Percentiles rank a stretch among this genome's conserved stretches.
Evolutionary conservation across 2,888 invertebrate species (phyloP).

Genomic region (Drosophila anomalata): DNA sequence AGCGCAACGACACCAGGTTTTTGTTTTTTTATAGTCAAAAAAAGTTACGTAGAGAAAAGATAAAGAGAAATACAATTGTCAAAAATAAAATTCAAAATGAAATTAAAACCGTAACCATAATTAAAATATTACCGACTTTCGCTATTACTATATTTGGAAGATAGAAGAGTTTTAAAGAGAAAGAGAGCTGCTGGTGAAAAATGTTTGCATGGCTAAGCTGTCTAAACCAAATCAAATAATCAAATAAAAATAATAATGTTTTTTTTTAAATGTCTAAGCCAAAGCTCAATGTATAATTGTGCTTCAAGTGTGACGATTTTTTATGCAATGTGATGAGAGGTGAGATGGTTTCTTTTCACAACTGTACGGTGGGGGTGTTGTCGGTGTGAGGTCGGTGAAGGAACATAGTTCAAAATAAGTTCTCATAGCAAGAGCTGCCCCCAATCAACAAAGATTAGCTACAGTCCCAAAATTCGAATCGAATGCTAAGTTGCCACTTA

Average conservation of each 20-base stretch:
- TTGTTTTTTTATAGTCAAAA: constrained; percentile 55
- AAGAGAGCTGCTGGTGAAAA: constrained; percentile 42
- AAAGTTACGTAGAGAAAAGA: constrained; percentile 71
- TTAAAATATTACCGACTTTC: constrained; percentile 48
- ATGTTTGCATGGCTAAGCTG: constrained; percentile 64
- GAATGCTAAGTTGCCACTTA: constrained; percentile 64
- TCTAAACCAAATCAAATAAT: constrained; percentile 50
- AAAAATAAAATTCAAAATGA: constrained; percentile 75
- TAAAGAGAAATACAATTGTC: constrained; percentile 78
- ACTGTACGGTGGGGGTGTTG: constrained; percentile 22
- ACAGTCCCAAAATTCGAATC: constrained; percentile 20
- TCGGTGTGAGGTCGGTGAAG: constrained; percentile 20
- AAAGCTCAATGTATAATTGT: constrained; percentile 60
- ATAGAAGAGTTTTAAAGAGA: constrained; percentile 18
- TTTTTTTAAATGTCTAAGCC: constrained; percentile 52
- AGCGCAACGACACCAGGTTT: constrained; percentile 82
- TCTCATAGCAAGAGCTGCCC: constrained; percentile 71
- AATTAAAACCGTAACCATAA: constrained; percentile 71
- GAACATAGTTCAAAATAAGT: constrained; percentile 56
- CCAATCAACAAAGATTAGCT: constrained; percentile 32
- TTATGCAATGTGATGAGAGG: constrained; percentile 29
- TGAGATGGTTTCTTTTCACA: constrained; percentile 11
- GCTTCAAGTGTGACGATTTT: constrained; percentile 44
- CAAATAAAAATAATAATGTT: constrained; percentile 18
- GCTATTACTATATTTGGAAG: constrained; percentile 46